A percentile compares a stretch with the other conserved stretches of the same genome.
Conservation (phyloP, 2,113 vertebrate species). For the Amazona guildingii region DNA sequence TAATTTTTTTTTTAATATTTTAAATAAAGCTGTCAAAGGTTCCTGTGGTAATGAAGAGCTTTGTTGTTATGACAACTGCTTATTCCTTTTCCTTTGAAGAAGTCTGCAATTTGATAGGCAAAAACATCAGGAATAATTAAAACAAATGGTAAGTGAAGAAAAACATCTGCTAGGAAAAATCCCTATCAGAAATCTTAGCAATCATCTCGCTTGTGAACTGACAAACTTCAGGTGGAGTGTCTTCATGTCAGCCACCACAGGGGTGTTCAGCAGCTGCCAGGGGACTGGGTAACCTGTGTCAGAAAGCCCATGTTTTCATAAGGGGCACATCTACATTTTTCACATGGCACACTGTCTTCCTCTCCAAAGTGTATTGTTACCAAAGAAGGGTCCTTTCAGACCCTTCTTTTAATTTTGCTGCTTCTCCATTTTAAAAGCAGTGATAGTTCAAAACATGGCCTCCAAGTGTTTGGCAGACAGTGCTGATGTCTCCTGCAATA, state of each 20-base stretch:
- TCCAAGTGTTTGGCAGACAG: fast-evolving
- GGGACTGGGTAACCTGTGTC: fast-evolving
- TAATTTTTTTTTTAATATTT: conserved; percentile 68
- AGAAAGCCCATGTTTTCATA: background rate
- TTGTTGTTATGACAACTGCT: conserved; percentile 85
- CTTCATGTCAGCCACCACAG: background rate
- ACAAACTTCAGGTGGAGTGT: conserved; percentile 44
- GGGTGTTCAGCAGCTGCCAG: background rate
- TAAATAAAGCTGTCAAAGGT: conserved; percentile 81
- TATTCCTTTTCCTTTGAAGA: conserved; percentile 75
- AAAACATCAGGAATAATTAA: conserved; percentile 78
- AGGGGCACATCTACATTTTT: background rate
- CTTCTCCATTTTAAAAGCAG: background rate
- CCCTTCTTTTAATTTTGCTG: background rate
- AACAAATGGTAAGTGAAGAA: conserved; percentile 65
- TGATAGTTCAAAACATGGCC: fast-evolving
- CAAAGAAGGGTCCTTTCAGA: background rate
- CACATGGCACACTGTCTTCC: background rate
- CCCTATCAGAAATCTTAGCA: conserved; percentile 29
- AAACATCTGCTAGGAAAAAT: conserved; percentile 61
- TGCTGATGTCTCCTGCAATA: background rate
- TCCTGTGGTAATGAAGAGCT: conserved; percentile 79
- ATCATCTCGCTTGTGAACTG: conserved; percentile 10
- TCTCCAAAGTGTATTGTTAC: background rate
- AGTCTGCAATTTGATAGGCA: conserved; percentile 65